Evolutionary conservation across 2,888 invertebrate genomes (phyloP).

Genomic region (Parascotia fuliginaria): DNA sequence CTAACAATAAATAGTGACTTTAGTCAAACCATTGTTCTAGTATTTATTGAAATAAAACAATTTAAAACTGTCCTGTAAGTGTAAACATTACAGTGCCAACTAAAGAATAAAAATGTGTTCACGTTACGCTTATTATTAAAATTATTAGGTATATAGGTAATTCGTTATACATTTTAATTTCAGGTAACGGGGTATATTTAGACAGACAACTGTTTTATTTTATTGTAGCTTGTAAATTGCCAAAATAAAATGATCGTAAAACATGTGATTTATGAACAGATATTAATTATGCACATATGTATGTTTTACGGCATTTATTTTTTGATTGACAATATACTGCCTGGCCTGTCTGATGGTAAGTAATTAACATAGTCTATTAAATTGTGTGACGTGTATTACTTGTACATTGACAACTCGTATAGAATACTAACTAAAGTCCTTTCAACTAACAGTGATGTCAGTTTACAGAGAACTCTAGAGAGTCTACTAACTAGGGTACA

Average conservation of each 20-base stretch:
- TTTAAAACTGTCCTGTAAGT: conserved; percentile 19
- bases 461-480: no score
- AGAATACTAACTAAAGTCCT: no score
- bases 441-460: no score
- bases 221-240: neutral
- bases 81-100: conserved; percentile 8
- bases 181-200: neutral
- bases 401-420: no score
- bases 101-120: conserved; percentile 20
- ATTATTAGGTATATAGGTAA: conserved; percentile 30
- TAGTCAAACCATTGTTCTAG: conserved; percentile 5
- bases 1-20: conserved; percentile 17
- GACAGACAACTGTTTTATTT: neutral
- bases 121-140: conserved; percentile 10
- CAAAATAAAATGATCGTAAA: conserved; percentile 1
- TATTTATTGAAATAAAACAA: conserved; percentile 4
- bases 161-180: conserved; percentile 12
- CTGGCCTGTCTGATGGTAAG: no score
- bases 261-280: neutral
- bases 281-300: neutral
- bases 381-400: no score
- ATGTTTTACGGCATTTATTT: neutral
- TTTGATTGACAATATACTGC: neutral
- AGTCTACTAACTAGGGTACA: no score
- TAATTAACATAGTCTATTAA: no score